Conservation (phyloP, 2,888 invertebrate species). For the Cheilosia vernalis region DNA sequence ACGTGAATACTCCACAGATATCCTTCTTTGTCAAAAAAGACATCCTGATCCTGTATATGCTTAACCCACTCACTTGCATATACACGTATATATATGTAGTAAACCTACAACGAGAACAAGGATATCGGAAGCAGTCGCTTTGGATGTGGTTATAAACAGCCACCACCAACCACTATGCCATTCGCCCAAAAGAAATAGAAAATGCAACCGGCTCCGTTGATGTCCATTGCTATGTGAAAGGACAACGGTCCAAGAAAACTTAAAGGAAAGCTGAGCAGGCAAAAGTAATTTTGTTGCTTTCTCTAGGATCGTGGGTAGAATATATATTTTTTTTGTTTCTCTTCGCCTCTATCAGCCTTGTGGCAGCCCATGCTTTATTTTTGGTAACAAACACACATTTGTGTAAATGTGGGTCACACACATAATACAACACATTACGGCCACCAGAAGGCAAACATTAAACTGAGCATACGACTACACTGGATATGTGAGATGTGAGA, state of each 20-base stretch:
- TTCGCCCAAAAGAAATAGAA: constrained; percentile 23
- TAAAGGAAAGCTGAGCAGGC: constrained; percentile 75
- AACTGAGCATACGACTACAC: constrained; percentile 31
- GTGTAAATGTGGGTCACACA: constrained; percentile 33
- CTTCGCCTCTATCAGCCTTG: neutral
- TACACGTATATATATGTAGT: neutral
- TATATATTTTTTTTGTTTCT: constrained; percentile 12
- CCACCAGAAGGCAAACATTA: constrained; percentile 58
- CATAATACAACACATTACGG: constrained; percentile 51
- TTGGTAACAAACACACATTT: constrained; percentile 7
- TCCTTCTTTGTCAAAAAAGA: constrained; percentile 48
- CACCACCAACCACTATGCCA: constrained; percentile 22
- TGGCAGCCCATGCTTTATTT: neutral
- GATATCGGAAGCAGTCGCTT: constrained; percentile 59
- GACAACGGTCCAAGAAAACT: constrained; percentile 66
- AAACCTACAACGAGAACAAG: constrained; percentile 24
- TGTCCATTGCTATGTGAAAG: constrained; percentile 43
- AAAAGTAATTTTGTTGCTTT: constrained; percentile 80
- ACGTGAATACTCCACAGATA: constrained; percentile 64
- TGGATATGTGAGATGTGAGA: constrained; percentile 55
- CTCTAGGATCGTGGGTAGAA: constrained; percentile 64
- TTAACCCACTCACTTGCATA: constrained; percentile 33
- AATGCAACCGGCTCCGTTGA: constrained; percentile 51
- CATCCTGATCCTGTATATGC: constrained; percentile 8
- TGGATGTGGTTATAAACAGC: constrained; percentile 63